Evolutionary conservation across 2,113 vertebrate genomes (phyloP).

Genomic region (Rhinogobius similis): DNA sequence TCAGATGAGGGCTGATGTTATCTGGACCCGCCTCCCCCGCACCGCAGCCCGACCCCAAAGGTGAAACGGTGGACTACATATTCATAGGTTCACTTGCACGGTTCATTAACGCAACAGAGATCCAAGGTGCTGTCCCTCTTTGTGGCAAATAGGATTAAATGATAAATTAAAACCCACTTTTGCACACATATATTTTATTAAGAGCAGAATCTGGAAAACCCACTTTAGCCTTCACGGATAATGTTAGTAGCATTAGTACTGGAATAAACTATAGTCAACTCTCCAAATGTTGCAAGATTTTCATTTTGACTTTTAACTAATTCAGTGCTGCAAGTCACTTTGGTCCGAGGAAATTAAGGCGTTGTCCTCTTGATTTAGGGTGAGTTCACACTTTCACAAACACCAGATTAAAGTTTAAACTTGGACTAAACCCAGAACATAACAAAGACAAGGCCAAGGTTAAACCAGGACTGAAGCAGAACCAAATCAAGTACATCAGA

Average conservation of each 20-base stretch:
- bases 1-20: conserved; percentile 78
- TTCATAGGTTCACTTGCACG: conserved; percentile 77
- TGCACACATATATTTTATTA: too few relatives aligned
- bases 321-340: not conserved
- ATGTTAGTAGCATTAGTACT: not conserved
- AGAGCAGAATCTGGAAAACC: too few relatives aligned
- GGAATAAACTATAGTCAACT: not conserved
- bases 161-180: conserved; percentile 37
- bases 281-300: not conserved
- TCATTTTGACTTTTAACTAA: not conserved
- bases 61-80: conserved; percentile 74
- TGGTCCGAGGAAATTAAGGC: not conserved
- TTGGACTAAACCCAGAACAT: not conserved
- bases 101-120: conserved; percentile 68
- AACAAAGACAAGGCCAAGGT: too few relatives aligned
- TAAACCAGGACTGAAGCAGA: not conserved
- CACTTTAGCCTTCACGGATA: conserved; percentile 1
- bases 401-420: not conserved
- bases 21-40: conserved; percentile 64
- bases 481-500: not conserved
- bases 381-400: not conserved
- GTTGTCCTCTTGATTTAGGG: not conserved
- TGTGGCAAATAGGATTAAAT: conserved; percentile 56
- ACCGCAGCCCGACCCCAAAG: conserved; percentile 63
- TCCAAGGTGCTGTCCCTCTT: conserved; percentile 61